A percentile compares a stretch with the other conserved stretches of the same genome.
Conservation (phyloP, 2,888 invertebrate genomes). For the Lycaena phlaeas region DNA sequence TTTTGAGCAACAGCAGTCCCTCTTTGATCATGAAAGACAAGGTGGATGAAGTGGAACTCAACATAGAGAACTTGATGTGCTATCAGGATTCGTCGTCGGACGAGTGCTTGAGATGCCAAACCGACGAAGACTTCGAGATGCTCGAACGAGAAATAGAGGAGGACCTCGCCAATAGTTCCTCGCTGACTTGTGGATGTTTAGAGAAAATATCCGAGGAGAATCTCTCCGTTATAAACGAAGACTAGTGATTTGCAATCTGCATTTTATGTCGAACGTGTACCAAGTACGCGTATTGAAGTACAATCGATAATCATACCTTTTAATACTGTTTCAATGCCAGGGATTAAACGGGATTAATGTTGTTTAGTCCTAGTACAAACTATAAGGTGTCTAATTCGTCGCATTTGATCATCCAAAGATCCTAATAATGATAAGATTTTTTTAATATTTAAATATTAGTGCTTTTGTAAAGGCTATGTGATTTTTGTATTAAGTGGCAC, state of each 20-base stretch:
- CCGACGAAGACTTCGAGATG: slow-evolving; percentile 53
- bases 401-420: slow-evolving; percentile 1
- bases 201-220: slow-evolving; percentile 63
- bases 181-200: slow-evolving; percentile 37
- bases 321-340: slow-evolving; percentile 14
- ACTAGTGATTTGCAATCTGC: slow-evolving; percentile 17
- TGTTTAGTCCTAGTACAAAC: slow-evolving; percentile 18
- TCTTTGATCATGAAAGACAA: slow-evolving; percentile 36
- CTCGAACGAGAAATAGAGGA: slow-evolving; percentile 53
- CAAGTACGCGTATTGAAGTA: not conserved
- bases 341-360: slow-evolving; percentile 25
- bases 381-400: not conserved
- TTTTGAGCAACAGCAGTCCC: slow-evolving; percentile 50
- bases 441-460: not conserved
- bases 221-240: slow-evolving; percentile 43
- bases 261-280: not conserved
- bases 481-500: slow-evolving; percentile 62
- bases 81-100: slow-evolving; percentile 65
- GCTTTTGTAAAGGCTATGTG: slow-evolving; percentile 43
- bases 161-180: slow-evolving; percentile 36
- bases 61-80: slow-evolving; percentile 52
- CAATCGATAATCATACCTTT: slow-evolving; percentile 5
- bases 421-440: not conserved
- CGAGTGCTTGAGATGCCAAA: slow-evolving; percentile 46
- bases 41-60: slow-evolving; percentile 52